Percentiles rank a stretch among this genome's conserved stretches.
These are phyloP conservation scores for Ctenomys sociabilis DNA, from an alignment of 2,113 vertebrate species.

Conservation along the genomic window DNA sequence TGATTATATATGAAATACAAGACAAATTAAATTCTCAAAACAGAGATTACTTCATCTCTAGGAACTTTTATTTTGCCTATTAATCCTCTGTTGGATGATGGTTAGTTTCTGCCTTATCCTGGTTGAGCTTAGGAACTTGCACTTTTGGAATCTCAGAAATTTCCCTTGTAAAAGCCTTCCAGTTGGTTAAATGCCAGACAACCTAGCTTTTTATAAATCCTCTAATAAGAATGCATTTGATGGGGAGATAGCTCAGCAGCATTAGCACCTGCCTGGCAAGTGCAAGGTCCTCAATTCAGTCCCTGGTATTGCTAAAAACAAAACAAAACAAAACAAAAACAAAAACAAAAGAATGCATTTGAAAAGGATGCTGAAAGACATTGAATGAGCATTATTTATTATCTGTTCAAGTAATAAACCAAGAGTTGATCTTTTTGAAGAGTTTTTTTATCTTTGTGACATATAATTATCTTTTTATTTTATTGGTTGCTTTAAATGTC, in stretches of 20 bases:
- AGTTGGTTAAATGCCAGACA: conserved; percentile 42
- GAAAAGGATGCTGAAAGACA: conserved; percentile 41
- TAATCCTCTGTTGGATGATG: conserved; percentile 40
- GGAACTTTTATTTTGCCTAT: conserved; percentile 37
- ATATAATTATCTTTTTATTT: conserved; percentile 70
- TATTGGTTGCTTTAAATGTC: conserved; percentile 23
- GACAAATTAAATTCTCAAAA: conserved; percentile 35
- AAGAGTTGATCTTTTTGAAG: conserved; percentile 49
- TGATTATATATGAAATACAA: neutral
- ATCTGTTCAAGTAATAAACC: conserved; percentile 32
- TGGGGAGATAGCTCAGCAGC: no score
- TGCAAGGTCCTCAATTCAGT: no score
- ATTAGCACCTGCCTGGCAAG: no score
- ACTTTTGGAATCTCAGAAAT: conserved; percentile 53
- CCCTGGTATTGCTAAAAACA: no score
- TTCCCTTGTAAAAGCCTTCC: neutral
- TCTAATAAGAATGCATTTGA: conserved; percentile 41
- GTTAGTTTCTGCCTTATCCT: neutral
- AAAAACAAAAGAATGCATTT: neutral
- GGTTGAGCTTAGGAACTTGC: conserved; percentile 19
- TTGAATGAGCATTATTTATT: conserved; percentile 56
- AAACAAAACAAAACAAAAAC: no score
- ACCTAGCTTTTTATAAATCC: conserved; percentile 26
- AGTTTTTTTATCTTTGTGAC: conserved; percentile 24
- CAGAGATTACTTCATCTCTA: conserved; percentile 28